Percentiles rank a stretch among this genome's conserved stretches.
Evolutionary conservation across 1,140 invertebrate species (phyloP).

Genomic region (Metaphire vulgaris): DNA sequence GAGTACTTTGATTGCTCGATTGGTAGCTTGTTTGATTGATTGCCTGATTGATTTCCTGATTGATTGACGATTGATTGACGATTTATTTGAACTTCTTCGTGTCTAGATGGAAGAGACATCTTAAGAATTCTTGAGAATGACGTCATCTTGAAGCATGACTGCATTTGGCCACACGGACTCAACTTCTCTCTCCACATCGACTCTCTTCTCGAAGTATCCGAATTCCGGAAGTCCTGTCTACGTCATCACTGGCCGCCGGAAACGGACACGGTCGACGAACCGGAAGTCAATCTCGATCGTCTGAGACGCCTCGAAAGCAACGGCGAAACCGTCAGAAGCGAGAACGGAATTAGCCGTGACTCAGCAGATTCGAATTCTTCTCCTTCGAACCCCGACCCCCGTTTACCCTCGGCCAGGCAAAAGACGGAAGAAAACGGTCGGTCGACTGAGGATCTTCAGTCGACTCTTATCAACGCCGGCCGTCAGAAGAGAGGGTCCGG

Average conservation of each 20-base stretch:
- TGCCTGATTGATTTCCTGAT: too few relatives aligned
- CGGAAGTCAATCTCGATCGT: neutral
- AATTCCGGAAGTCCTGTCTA: constrained; percentile 26
- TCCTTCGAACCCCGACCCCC: too few relatives aligned
- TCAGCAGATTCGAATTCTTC: too few relatives aligned
- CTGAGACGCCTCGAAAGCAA: neutral
- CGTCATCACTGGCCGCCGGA: constrained; percentile 27
- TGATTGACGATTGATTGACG: too few relatives aligned
- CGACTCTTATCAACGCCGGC: too few relatives aligned
- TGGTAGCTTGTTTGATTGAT: too few relatives aligned
- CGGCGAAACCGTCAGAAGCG: neutral
- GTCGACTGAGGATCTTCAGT: too few relatives aligned
- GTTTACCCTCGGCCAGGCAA: too few relatives aligned
- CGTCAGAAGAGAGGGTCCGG: too few relatives aligned
- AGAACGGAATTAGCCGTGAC: neutral
- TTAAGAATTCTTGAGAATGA: constrained; percentile 26
- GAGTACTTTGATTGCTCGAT: too few relatives aligned
- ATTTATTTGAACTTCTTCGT: too few relatives aligned
- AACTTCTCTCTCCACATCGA: constrained; percentile 28
- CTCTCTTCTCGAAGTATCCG: constrained; percentile 26
- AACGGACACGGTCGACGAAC: neutral
- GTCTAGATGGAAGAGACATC: constrained; percentile 13
- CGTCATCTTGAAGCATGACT: constrained; percentile 27
- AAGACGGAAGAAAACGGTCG: too few relatives aligned
- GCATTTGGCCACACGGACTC: constrained; percentile 29